These are phyloP conservation scores for Calycopis cecrops DNA, from an alignment of 1,140 invertebrate genomes.

Conservation along the genomic window DNA sequence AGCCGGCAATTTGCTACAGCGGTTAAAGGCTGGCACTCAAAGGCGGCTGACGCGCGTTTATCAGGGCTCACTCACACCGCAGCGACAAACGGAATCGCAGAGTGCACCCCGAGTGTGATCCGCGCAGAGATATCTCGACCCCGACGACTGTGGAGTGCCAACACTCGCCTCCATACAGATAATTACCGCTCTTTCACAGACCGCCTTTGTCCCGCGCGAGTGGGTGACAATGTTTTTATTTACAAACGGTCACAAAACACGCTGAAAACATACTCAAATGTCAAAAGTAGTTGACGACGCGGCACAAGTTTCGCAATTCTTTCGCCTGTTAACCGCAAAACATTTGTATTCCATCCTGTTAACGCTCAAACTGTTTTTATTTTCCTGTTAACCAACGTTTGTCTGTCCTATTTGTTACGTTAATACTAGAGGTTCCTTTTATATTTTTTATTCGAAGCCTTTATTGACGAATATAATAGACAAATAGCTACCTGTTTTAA, in stretches of 20 bases:
- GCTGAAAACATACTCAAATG: constrained; percentile 1
- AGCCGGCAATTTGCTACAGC: constrained; percentile 33
- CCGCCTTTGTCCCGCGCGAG: constrained; percentile 41
- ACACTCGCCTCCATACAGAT: constrained; percentile 57
- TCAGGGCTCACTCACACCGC: constrained; percentile 58
- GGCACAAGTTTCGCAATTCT: too few species aligned
- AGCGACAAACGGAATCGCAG: constrained; percentile 70
- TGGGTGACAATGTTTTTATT: constrained; percentile 39
- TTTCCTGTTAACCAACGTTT: too few species aligned
- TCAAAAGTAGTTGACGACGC: too few species aligned
- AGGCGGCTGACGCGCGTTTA: constrained; percentile 67
- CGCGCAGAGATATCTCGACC: constrained; percentile 68
- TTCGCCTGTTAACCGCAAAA: too few species aligned
- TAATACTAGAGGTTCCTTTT: too few species aligned
- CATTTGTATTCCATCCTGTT: too few species aligned
- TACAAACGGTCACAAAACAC: constrained; percentile 19
- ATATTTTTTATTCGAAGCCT: too few species aligned
- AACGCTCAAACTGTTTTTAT: too few species aligned
- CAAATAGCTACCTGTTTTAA: too few species aligned
- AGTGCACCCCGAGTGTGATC: constrained; percentile 69
- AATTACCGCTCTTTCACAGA: constrained; percentile 66
- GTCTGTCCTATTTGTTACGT: too few species aligned
- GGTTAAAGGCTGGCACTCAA: constrained; percentile 55
- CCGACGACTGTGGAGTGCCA: constrained; percentile 48
- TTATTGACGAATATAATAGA: too few species aligned